Conservation (phyloP, 2,888 invertebrate species). For the Pocota personata region DNA sequence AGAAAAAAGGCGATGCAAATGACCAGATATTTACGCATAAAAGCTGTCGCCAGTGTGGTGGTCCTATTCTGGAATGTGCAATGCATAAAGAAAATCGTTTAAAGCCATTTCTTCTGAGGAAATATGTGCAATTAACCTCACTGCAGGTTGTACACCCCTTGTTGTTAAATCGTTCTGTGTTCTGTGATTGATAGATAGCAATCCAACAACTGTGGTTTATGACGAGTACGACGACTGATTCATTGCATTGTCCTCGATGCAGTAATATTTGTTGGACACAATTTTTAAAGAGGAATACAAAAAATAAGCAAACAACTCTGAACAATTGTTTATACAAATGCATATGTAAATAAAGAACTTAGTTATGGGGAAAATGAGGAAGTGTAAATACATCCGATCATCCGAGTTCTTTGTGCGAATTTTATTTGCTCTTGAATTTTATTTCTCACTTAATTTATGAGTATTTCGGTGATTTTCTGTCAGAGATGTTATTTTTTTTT, state of each 20-base stretch:
- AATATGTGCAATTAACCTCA: constrained; percentile 50
- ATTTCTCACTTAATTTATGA: neutral
- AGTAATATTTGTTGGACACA: neutral
- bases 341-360: neutral
- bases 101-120: neutral
- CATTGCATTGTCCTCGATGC: constrained; percentile 37
- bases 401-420: constrained; percentile 8
- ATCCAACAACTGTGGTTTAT: neutral
- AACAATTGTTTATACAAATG: neutral
- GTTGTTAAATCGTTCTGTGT: constrained; percentile 12
- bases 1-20: neutral
- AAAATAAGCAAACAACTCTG: neutral
- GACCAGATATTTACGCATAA: constrained; percentile 4
- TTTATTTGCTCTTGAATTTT: constrained; percentile 2
- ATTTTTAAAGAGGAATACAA: neutral
- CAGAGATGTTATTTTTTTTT: neutral
- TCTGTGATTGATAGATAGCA: constrained; percentile 33
- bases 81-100: neutral
- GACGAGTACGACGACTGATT: constrained; percentile 8
- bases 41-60: constrained; percentile 12
- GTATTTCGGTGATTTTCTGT: neutral
- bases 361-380: neutral
- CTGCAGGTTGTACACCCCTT: constrained; percentile 50
- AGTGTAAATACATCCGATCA: constrained; percentile 15
- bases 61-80: neutral